Conservation (phyloP, 1,140 invertebrate species). For the Drosophila oshimai region DNA sequence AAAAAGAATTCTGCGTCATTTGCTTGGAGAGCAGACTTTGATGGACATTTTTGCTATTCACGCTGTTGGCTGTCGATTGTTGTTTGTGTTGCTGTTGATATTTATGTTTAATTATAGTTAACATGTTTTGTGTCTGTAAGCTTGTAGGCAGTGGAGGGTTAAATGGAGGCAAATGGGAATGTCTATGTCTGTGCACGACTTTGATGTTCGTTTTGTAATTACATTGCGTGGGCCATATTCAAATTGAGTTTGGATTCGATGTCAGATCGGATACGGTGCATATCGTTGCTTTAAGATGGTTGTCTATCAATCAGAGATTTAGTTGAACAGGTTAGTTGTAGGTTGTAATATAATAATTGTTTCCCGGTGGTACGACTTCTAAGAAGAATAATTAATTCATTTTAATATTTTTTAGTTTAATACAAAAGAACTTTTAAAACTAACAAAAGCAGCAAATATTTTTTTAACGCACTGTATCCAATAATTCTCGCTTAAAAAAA, state of each 20-base stretch:
- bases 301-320: constrained; percentile 11
- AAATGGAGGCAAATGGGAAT: constrained; percentile 19
- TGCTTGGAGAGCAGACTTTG: constrained; percentile 56
- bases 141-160: constrained; percentile 10
- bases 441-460: too few species aligned
- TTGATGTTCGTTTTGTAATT: constrained; percentile 71
- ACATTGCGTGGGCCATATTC: constrained; percentile 70
- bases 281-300: constrained; percentile 16
- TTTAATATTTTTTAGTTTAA: too few species aligned
- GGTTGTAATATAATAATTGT: constrained; percentile 8
- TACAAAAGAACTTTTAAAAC: not conserved
- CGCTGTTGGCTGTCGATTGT: constrained; percentile 30
- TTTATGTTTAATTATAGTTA: constrained; percentile 79
- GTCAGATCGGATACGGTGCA: constrained; percentile 15
- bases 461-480: not conserved
- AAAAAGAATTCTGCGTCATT: constrained; percentile 76
- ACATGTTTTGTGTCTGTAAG: constrained; percentile 61
- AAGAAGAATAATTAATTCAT: too few species aligned
- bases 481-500: not conserved
- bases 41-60: constrained; percentile 76
- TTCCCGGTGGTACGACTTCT: not conserved
- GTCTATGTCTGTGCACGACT: constrained; percentile 61
- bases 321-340: constrained; percentile 17
- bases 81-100: constrained; percentile 52
- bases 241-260: constrained; percentile 46